These are phyloP conservation scores for Calcarius lapponicus DNA, from an alignment of 2,797 vertebrate genomes.

Conservation along the genomic window DNA sequence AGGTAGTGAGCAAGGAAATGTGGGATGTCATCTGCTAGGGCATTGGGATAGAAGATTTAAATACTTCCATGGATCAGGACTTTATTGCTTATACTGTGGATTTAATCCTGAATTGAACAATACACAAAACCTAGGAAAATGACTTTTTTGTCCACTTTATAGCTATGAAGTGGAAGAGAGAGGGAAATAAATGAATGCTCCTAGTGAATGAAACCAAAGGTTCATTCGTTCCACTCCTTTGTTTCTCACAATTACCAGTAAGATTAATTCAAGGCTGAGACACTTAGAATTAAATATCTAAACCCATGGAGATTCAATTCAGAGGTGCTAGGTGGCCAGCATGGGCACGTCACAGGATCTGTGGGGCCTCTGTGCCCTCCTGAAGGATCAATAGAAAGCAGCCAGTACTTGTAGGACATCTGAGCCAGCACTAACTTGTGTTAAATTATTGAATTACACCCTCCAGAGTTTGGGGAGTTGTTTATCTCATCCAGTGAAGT, in stretches of 20 bases:
- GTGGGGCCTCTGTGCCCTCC: fast-evolving
- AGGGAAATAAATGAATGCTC: background rate
- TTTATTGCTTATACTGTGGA: background rate
- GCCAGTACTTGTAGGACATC: background rate
- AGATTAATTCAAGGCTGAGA: background rate
- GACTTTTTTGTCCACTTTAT: background rate
- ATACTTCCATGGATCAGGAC: background rate
- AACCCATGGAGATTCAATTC: background rate
- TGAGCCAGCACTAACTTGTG: background rate
- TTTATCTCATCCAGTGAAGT: background rate
- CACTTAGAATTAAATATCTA: background rate
- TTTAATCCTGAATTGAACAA: background rate
- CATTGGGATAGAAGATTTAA: background rate
- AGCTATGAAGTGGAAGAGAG: background rate
- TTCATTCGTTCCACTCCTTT: background rate
- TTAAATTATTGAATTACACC: background rate
- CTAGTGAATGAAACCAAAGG: background rate
- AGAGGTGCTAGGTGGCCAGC: too few relatives aligned
- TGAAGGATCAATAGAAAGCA: background rate
- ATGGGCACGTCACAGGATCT: background rate
- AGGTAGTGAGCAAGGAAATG: background rate
- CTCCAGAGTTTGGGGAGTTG: background rate
- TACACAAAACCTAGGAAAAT: background rate
- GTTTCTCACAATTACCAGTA: background rate
- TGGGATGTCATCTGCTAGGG: background rate